Conservation (phyloP, 1,140 invertebrate species). For the Drosophila pseudoananassae region DNA sequence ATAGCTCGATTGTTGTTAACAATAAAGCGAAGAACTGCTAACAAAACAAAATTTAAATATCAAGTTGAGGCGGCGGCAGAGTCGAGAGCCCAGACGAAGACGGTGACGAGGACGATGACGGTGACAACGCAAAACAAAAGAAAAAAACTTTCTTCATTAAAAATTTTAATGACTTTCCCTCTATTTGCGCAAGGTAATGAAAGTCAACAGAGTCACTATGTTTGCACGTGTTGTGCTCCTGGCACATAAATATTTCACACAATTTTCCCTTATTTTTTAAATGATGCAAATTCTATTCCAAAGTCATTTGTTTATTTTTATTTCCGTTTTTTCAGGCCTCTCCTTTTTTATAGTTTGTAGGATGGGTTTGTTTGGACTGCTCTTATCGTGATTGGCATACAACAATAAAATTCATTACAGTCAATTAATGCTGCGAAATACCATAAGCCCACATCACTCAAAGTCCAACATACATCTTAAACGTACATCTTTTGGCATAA, state of each 20-base stretch:
- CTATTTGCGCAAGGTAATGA: conserved; percentile 80
- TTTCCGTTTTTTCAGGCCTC: conserved; percentile 1
- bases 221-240: conserved; percentile 34
- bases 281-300: conserved; percentile 61
- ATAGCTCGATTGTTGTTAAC: conserved; percentile 65
- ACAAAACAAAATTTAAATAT: conserved; percentile 79
- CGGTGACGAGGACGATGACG: conserved; percentile 24
- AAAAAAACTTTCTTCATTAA: conserved; percentile 81
- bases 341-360: conserved; percentile 11
- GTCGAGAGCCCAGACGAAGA: conserved; percentile 30
- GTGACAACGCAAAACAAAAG: conserved; percentile 64
- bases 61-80: conserved; percentile 60
- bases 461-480: not conserved
- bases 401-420: not conserved
- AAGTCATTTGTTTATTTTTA: conserved; percentile 13
- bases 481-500: no score
- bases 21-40: conserved; percentile 62
- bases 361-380: conserved; percentile 26
- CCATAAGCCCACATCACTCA: conserved; percentile 28
- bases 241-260: conserved; percentile 41
- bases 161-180: conserved; percentile 79
- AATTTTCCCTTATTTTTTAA: conserved; percentile 16
- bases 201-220: conserved; percentile 77
- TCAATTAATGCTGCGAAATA: conserved; percentile 19
- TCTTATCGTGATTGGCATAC: not conserved